Percentiles rank a stretch among this genome's conserved stretches.
These are phyloP conservation scores for Diarsia mendica DNA, from an alignment of 2,888 invertebrate genomes.

Conservation along the genomic window DNA sequence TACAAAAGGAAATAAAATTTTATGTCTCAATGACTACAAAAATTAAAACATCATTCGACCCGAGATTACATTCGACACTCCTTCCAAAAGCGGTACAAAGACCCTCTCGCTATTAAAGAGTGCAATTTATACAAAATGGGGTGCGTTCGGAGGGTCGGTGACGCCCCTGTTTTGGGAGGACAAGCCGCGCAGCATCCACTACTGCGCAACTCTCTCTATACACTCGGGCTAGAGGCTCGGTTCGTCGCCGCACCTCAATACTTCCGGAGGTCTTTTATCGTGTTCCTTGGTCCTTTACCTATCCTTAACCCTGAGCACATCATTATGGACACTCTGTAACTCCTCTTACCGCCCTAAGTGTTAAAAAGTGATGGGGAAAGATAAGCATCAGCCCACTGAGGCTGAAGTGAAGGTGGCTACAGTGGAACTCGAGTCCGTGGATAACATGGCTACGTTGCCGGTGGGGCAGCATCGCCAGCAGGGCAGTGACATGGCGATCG, in stretches of 20 bases:
- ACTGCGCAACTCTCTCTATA: slow-evolving; percentile 87
- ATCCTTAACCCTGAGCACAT: slow-evolving; percentile 77
- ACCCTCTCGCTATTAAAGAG: slow-evolving; percentile 81
- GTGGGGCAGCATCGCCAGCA: slow-evolving; percentile 94
- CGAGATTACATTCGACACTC: slow-evolving; percentile 68
- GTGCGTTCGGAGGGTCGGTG: slow-evolving; percentile 80
- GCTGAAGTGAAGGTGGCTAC: slow-evolving; percentile 97
- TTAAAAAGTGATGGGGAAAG: slow-evolving; percentile 85
- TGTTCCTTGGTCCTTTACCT: slow-evolving; percentile 77
- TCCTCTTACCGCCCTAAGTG: slow-evolving; percentile 67
- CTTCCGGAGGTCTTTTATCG: slow-evolving; percentile 82
- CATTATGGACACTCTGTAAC: slow-evolving; percentile 74
- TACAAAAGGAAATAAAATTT: background rate
- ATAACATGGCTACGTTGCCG: slow-evolving; percentile 97
- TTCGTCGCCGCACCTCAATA: slow-evolving; percentile 80
- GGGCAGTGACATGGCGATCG: slow-evolving; percentile 93
- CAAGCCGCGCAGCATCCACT: slow-evolving; percentile 86
- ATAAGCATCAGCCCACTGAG: slow-evolving; percentile 89
- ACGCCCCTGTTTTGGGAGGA: slow-evolving; percentile 82
- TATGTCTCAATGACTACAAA: slow-evolving; percentile 12
- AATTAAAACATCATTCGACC: slow-evolving; percentile 59
- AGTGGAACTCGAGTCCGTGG: slow-evolving; percentile 96
- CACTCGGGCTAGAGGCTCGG: slow-evolving; percentile 80
- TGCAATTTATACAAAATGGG: slow-evolving; percentile 82
- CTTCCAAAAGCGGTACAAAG: slow-evolving; percentile 73